Evolutionary conservation across 2,113 vertebrate species (phyloP).

Genomic region (Chloroceryle aenea): DNA sequence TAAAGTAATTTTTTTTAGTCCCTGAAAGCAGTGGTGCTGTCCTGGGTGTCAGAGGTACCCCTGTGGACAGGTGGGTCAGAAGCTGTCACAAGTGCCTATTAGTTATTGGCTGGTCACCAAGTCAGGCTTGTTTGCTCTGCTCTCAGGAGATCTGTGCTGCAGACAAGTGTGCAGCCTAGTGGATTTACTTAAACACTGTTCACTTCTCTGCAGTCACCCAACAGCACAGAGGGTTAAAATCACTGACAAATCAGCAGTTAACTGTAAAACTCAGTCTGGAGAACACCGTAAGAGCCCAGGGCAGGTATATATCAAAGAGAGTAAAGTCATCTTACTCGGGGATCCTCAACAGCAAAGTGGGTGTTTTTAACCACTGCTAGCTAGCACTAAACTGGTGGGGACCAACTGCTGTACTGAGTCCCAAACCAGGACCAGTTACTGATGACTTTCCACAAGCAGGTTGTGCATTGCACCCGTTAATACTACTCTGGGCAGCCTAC

Average conservation of each 20-base stretch:
- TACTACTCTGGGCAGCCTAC: not conserved
- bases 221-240: not conserved
- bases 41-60: fast-evolving
- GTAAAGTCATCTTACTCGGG: not conserved
- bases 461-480: not conserved
- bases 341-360: fast-evolving
- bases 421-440: not conserved
- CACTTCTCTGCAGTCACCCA: not conserved
- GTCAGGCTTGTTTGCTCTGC: not conserved
- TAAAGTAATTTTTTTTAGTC: not conserved
- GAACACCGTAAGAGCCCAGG: not conserved
- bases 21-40: not conserved
- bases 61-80: fast-evolving
- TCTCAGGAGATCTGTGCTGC: not conserved
- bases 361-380: not conserved
- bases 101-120: fast-evolving
- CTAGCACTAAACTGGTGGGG: not conserved
- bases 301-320: not conserved
- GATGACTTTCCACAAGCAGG: fast-evolving
- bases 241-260: not conserved
- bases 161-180: not conserved
- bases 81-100: not conserved
- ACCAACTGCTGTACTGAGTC: not conserved
- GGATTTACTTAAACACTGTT: not conserved
- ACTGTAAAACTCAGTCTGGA: not conserved